Conservation (phyloP, 2,797 vertebrate genomes). For the Vultur gryphus region DNA sequence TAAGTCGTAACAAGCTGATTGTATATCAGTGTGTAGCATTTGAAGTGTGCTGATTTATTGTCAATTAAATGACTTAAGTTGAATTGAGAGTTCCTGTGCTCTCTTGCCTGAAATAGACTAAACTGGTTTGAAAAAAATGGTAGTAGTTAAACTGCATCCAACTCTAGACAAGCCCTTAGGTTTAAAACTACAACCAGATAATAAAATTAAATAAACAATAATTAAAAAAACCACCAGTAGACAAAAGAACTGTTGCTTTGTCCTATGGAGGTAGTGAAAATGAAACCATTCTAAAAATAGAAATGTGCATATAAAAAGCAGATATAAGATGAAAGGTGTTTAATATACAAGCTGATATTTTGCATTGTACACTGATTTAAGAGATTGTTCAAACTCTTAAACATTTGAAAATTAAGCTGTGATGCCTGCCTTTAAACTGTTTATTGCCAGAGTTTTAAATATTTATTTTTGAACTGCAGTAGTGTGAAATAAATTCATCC, state of each 20-base stretch:
- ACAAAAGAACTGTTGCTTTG: neutral
- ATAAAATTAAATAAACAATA: neutral
- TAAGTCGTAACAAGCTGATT: neutral
- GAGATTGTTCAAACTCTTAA: neutral
- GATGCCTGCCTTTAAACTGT: neutral
- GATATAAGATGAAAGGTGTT: neutral
- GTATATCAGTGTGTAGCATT: neutral
- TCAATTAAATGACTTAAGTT: neutral
- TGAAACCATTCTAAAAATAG: neutral
- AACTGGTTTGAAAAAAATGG: neutral
- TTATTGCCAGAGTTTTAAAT: neutral
- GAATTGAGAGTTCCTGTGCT: neutral
- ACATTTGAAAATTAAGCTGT: neutral
- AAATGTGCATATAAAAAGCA: neutral
- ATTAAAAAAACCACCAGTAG: fast-evolving
- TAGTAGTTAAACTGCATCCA: neutral
- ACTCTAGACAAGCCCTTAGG: neutral
- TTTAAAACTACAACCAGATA: neutral
- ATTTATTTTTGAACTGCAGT: neutral
- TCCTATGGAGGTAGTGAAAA: neutral
- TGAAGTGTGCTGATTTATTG: neutral
- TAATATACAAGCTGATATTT: neutral
- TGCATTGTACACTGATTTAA: neutral
- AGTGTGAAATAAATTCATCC: neutral
- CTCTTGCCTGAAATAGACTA: neutral